Conservation (phyloP, 2,797 vertebrate species). For the Champsocephalus gunnari region DNA sequence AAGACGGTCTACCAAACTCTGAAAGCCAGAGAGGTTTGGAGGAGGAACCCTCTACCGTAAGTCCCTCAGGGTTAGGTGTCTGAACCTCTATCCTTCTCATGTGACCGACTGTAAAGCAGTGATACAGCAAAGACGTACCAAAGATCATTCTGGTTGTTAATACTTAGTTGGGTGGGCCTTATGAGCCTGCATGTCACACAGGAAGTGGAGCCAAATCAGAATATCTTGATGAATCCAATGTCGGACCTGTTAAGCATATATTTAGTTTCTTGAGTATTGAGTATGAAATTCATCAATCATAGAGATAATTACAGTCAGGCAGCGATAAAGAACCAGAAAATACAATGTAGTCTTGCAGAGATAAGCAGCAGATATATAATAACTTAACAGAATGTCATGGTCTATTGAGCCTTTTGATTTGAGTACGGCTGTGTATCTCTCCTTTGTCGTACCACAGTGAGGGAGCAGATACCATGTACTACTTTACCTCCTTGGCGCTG, state of each 20-base stretch:
- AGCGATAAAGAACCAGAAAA: background rate
- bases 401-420: background rate
- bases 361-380: background rate
- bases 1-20: slow-evolving; percentile 87
- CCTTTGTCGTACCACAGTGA: slow-evolving; percentile 80
- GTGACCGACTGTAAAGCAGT: background rate
- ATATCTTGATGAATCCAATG: no score
- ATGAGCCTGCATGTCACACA: no score
- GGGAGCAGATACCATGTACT: slow-evolving; percentile 95
- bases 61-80: slow-evolving; percentile 53
- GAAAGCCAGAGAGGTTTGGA: slow-evolving; percentile 92
- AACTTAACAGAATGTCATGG: no score
- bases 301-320: no score
- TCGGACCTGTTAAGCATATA: no score
- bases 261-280: background rate
- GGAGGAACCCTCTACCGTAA: slow-evolving; percentile 93
- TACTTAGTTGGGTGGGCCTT: no score
- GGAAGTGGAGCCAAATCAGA: no score
- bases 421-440: background rate
- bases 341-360: background rate
- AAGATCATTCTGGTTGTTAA: background rate
- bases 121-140: background rate
- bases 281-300: background rate
- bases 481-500: slow-evolving; percentile 92
- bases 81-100: background rate